These are phyloP conservation scores for Bubo blakistoni DNA, from an alignment of 2,113 vertebrate genomes.

Conservation along the genomic window DNA sequence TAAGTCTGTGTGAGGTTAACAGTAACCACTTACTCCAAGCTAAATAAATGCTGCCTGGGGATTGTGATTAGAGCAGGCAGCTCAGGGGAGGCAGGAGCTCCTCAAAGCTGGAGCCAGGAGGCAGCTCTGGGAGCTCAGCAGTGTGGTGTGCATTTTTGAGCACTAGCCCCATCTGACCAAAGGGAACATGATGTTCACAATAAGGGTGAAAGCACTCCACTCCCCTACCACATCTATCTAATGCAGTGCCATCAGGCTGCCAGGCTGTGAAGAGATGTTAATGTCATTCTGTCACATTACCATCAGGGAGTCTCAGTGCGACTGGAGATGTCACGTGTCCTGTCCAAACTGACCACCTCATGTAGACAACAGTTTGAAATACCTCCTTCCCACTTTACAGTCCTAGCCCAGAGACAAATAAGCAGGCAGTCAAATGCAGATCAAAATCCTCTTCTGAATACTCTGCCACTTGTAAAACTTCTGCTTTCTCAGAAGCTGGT, in stretches of 20 bases:
- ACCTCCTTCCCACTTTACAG: background rate
- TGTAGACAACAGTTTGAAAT: background rate
- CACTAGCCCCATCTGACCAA: background rate
- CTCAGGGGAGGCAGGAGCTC: background rate
- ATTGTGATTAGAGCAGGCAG: slow-evolving; percentile 9
- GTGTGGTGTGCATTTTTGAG: background rate
- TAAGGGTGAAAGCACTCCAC: background rate
- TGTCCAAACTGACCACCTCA: background rate
- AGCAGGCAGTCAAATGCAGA: background rate
- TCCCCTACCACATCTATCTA: background rate
- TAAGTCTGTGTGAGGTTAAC: slow-evolving; percentile 34
- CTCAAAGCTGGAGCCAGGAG: background rate
- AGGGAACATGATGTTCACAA: background rate
- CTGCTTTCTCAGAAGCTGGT: slow-evolving; percentile 1
- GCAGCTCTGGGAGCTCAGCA: background rate
- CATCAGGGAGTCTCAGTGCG: background rate
- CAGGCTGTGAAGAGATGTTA: background rate
- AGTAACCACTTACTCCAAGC: slow-evolving; percentile 6
- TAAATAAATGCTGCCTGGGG: slow-evolving; percentile 30
- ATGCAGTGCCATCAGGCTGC: background rate
- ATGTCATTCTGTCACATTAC: background rate
- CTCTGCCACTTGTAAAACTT: background rate
- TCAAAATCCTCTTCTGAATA: background rate
- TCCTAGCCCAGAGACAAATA: background rate
- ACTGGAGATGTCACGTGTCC: background rate